phyloP scores from a whole-genome alignment of 1,140 invertebrate genomes.

The Phocides pigmalion region DNA sequence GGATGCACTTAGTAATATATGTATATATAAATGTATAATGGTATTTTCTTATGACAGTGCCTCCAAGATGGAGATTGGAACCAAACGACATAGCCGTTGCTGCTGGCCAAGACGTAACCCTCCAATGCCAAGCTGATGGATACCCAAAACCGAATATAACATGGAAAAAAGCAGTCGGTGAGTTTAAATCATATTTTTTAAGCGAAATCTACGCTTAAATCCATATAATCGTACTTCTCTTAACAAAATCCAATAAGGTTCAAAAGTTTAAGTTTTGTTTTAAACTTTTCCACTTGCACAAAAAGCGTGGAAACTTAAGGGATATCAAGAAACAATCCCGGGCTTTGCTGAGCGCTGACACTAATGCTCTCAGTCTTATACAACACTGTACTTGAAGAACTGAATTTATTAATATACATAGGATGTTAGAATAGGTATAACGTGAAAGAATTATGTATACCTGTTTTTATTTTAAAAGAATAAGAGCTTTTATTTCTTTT shows the following conservation, averaged over 20 bases:
- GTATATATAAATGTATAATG: too few relatives aligned
- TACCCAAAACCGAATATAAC: conserved; percentile 94
- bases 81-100: conserved; percentile 94
- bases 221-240: conserved; percentile 14
- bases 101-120: conserved; percentile 91
- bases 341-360: conserved; percentile 22
- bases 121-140: conserved; percentile 96
- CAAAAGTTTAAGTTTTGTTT: conserved; percentile 22
- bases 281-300: conserved; percentile 17
- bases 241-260: conserved; percentile 13
- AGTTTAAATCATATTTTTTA: conserved; percentile 41
- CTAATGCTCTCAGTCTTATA: not conserved
- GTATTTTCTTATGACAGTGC: conserved; percentile 88
- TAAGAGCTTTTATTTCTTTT: too few relatives aligned
- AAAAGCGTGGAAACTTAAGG: conserved; percentile 20
- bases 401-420: not conserved
- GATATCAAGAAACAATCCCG: conserved; percentile 30
- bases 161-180: conserved; percentile 93
- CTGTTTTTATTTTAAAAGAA: too few relatives aligned
- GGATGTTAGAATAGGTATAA: too few relatives aligned
- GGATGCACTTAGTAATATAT: too few relatives aligned
- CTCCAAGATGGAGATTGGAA: conserved; percentile 95
- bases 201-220: conserved; percentile 12
- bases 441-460: too few relatives aligned
- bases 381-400: not conserved